phyloP scores from a whole-genome alignment of 1,140 invertebrate genomes.

The Gryon sp. region DNA sequence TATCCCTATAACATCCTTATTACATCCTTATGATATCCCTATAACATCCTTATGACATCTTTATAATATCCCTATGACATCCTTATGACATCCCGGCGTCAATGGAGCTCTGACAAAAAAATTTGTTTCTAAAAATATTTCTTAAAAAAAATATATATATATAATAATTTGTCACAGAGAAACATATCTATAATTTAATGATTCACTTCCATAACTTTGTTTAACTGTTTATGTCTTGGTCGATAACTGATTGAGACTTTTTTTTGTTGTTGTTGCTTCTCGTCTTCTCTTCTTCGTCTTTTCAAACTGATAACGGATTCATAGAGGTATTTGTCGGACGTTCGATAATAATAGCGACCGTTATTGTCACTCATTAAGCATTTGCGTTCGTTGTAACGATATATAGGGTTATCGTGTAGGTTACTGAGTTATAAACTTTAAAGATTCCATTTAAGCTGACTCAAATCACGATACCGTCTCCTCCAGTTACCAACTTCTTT shows the following conservation, averaged over 20 bases:
- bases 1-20: too few species aligned
- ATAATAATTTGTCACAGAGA: too few species aligned
- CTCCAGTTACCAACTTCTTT: slow-evolving; percentile 15
- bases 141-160: too few species aligned
- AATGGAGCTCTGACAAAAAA: too few species aligned
- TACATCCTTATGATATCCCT: too few species aligned
- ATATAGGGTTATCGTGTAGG: slow-evolving; percentile 56
- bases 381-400: slow-evolving; percentile 38
- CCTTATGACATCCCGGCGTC: too few species aligned
- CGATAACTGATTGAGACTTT: slow-evolving; percentile 1
- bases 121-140: too few species aligned
- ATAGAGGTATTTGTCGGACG: slow-evolving; percentile 30
- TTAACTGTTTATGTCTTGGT: not conserved
- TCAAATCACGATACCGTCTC: slow-evolving; percentile 49
- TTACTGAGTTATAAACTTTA: slow-evolving; percentile 58
- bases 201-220: too few species aligned
- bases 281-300: too few species aligned
- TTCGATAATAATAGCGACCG: slow-evolving; percentile 23
- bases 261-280: not conserved
- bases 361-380: slow-evolving; percentile 50
- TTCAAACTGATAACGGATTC: slow-evolving; percentile 16
- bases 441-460: slow-evolving; percentile 56
- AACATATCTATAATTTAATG: too few species aligned
- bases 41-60: too few species aligned
- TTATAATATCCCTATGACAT: too few species aligned